Evolutionary conservation across 2,113 vertebrate genomes (phyloP).

Genomic region (Verasper variegatus): DNA sequence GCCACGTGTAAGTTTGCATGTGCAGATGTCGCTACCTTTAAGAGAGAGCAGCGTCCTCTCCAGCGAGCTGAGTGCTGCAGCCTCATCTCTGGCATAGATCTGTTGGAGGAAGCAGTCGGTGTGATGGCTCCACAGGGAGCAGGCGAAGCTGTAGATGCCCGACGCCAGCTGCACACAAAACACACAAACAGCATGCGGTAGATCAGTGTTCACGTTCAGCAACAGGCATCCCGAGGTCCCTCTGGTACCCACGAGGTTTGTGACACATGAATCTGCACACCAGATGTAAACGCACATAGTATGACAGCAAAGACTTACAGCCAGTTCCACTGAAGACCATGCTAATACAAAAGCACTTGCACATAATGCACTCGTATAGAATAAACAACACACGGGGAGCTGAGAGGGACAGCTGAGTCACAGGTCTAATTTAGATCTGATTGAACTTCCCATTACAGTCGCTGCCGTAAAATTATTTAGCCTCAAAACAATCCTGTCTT

Average conservation of each 20-base stretch:
- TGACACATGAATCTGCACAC: neutral
- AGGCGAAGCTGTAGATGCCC: slow-evolving; percentile 95
- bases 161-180: slow-evolving; percentile 88
- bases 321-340: neutral
- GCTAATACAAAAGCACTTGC: slow-evolving; percentile 27
- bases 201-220: slow-evolving; percentile 8
- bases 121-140: slow-evolving; percentile 97
- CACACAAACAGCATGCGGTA: slow-evolving; percentile 15
- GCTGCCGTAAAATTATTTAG: slow-evolving; percentile 39
- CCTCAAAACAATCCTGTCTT: slow-evolving; percentile 41
- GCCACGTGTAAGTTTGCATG: slow-evolving; percentile 4
- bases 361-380: slow-evolving; percentile 16
- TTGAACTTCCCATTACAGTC: slow-evolving; percentile 39
- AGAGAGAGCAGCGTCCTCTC: slow-evolving; percentile 94
- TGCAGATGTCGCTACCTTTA: slow-evolving; percentile 86
- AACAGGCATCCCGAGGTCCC: slow-evolving; percentile 8
- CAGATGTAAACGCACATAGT: neutral
- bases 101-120: slow-evolving; percentile 95
- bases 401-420: slow-evolving; percentile 33
- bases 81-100: slow-evolving; percentile 85
- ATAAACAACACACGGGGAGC: slow-evolving; percentile 1
- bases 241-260: neutral
- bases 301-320: neutral
- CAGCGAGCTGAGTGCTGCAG: slow-evolving; percentile 86
- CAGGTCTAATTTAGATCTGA: slow-evolving; percentile 38